Percentiles rank a stretch among this genome's conserved stretches.
These are phyloP conservation scores for Metalampra italica DNA, from an alignment of 2,888 invertebrate genomes.

Conservation along the genomic window DNA sequence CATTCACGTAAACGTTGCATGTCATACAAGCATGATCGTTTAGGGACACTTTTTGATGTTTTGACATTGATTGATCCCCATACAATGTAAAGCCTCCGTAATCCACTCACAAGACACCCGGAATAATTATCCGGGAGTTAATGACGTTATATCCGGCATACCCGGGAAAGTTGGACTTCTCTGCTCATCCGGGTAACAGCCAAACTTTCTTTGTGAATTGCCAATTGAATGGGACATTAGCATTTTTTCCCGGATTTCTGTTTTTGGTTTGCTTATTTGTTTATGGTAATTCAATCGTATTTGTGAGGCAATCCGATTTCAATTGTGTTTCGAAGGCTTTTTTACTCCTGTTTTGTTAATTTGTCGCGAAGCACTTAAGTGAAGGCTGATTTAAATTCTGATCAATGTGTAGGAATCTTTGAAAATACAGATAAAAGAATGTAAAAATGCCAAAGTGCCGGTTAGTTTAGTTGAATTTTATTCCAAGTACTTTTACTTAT, in stretches of 20 bases:
- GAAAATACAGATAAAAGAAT: too few species aligned
- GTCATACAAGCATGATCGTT: too few species aligned
- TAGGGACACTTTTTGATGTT: too few species aligned
- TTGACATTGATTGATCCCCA: not conserved
- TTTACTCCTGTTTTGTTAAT: not conserved
- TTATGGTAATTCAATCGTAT: slow-evolving; percentile 7
- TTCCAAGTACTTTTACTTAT: too few species aligned
- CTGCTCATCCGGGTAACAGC: not conserved
- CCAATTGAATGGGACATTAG: slow-evolving; percentile 7
- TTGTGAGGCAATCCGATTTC: not conserved
- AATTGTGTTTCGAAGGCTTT: not conserved
- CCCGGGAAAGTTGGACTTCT: not conserved
- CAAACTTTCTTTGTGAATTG: slow-evolving; percentile 4
- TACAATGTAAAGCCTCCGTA: not conserved
- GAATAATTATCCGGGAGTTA: slow-evolving; percentile 9
- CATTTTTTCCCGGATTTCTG: slow-evolving; percentile 1
- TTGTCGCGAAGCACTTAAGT: not conserved
- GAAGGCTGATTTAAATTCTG: too few species aligned
- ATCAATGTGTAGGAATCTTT: too few species aligned
- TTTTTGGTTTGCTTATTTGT: slow-evolving; percentile 8
- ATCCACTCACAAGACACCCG: slow-evolving; percentile 2
- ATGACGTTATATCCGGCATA: slow-evolving; percentile 5
- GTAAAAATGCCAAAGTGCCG: too few species aligned
- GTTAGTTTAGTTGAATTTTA: too few species aligned
- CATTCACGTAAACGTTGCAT: too few species aligned